Conservation (phyloP, 2,797 vertebrate species). For the Syngnathus acus region DNA sequence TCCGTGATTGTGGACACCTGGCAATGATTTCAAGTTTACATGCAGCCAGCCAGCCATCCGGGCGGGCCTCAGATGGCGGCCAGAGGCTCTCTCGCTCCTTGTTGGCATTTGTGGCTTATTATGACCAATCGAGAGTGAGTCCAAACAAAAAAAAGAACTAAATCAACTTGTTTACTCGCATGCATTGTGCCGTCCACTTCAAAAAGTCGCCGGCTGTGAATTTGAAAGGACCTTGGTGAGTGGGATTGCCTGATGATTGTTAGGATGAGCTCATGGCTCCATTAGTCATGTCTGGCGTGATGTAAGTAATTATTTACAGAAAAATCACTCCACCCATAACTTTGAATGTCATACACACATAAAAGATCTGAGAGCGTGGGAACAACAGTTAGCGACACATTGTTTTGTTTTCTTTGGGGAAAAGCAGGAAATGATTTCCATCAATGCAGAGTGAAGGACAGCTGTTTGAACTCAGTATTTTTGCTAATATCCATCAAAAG, state of each 20-base stretch:
- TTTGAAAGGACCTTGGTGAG: neutral
- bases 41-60: slow-evolving; percentile 28
- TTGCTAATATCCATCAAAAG: neutral
- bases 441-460: neutral
- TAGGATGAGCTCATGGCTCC: slow-evolving; percentile 1
- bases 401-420: neutral
- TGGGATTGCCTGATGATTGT: neutral
- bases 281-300: neutral
- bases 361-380: neutral
- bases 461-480: neutral
- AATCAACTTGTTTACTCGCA: neutral
- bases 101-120: neutral
- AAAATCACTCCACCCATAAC: too few relatives aligned
- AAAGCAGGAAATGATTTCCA: slow-evolving; percentile 2
- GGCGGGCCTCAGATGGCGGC: slow-evolving; percentile 47
- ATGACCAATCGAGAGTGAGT: neutral
- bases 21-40: slow-evolving; percentile 70
- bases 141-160: neutral
- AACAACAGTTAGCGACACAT: neutral
- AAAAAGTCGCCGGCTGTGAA: neutral
- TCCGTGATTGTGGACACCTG: slow-evolving; percentile 67
- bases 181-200: neutral
- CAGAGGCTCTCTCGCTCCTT: slow-evolving; percentile 20
- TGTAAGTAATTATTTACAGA: neutral
- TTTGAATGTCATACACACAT: neutral